These are phyloP conservation scores for Cheilosia variabilis DNA, from an alignment of 2,888 invertebrate species.

Conservation along the genomic window DNA sequence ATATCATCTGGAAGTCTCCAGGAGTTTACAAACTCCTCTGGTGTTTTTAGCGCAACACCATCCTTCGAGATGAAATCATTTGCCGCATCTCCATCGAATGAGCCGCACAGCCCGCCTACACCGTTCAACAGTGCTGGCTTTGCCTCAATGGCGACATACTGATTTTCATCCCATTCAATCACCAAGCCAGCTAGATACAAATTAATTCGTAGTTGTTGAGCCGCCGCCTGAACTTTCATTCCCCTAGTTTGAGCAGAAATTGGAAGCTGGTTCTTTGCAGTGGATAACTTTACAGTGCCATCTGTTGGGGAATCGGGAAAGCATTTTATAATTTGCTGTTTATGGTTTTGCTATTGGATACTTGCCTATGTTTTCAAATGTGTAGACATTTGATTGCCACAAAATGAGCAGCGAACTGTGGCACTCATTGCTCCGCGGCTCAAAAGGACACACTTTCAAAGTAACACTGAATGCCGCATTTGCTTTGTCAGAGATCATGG, in stretches of 20 bases:
- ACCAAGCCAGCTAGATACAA: constrained; percentile 88
- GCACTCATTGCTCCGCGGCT: constrained; percentile 85
- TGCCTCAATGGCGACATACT: constrained; percentile 88
- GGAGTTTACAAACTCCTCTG: constrained; percentile 82
- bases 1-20: constrained; percentile 82
- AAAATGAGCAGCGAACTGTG: constrained; percentile 84
- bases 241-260: constrained; percentile 90
- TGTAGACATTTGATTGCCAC: constrained; percentile 89
- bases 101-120: constrained; percentile 93
- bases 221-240: constrained; percentile 89
- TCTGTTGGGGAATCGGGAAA: constrained; percentile 81
- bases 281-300: constrained; percentile 85
- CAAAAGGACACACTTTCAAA: constrained; percentile 85
- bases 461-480: constrained; percentile 90
- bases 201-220: constrained; percentile 88
- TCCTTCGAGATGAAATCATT: constrained; percentile 89
- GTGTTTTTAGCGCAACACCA: constrained; percentile 84
- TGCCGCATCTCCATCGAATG: constrained; percentile 87
- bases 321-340: constrained; percentile 4
- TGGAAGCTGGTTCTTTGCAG: constrained; percentile 85
- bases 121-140: constrained; percentile 90
- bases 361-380: constrained; percentile 84
- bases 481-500: constrained; percentile 88
- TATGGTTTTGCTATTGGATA: constrained; percentile 14
- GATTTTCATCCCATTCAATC: constrained; percentile 91